Base-by-base conservation (phyloP, 2,113 vertebrate genomes). In the Neoarius graeffei region DNA sequence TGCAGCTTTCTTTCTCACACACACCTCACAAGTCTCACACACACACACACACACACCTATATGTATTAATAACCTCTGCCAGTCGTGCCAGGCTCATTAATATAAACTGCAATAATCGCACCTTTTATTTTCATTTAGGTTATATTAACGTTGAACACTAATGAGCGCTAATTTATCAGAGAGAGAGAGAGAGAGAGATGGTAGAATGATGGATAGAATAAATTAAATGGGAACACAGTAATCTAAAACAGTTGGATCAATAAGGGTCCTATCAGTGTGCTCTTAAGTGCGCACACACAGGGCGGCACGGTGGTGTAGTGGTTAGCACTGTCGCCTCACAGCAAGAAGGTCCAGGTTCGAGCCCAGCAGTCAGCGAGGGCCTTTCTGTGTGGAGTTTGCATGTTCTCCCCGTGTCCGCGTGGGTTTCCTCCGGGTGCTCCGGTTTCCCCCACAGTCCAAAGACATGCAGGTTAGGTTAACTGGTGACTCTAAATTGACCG, bases 51-150 rank as follows among this genome's bases (percentile, higher is more conserved):
- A 74, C 35, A 74, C 15, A 74, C 15, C 4, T 9, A 20, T 20
- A 74, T 10, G 19, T 9, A 20, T 19, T 35, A 62, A 82, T 87
- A 84, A 90, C 88, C 81, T 89, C 81, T 79, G 69, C 81, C 83
- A 85, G 85, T 89, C 48, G 56, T 84, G 59, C 42, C 30, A 57
- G 14, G 20, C 64, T 86, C 81, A 86, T 87, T 84, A 87, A 25
- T 67, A 74, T 88, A 81, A 86, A 89, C 85, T 87, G 80, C 86
- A 86, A 86, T 91, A 91, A 89, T 91, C 50, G 73, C 25, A 48
- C 66, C 62, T 83, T 90, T 85, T 83, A 88, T 90, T 90, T 64
- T 60, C 85, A 89, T 87, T 89, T 73, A 86, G 81, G 90, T 81
- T 42, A 91, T 42, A 91, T 87, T 84, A 88, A 79, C n/a, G 77